Conservation (phyloP, 2,797 vertebrate species). For the Lepilemur septentrionalis region DNA sequence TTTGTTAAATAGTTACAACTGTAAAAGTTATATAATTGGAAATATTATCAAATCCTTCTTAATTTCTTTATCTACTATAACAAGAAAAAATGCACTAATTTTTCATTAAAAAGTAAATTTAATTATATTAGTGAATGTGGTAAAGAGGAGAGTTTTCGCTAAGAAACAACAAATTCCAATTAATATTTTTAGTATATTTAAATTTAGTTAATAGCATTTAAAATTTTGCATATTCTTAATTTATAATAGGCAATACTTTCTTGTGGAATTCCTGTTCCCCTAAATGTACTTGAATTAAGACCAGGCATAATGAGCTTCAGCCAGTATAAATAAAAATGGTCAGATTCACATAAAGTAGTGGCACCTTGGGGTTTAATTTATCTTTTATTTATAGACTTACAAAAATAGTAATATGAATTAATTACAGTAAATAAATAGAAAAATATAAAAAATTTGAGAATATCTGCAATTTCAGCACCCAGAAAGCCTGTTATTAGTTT, state of each 20-base stretch:
- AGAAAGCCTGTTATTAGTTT: background rate
- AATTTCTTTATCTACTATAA: background rate
- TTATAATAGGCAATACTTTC: background rate
- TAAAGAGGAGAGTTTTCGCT: background rate
- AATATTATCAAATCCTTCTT: background rate
- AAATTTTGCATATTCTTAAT: background rate
- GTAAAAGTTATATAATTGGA: background rate
- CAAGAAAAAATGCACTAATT: too few relatives aligned
- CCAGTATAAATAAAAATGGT: background rate
- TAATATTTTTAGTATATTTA: background rate
- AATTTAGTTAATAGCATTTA: background rate
- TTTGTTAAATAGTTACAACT: background rate
- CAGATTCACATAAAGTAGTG: background rate
- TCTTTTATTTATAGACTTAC: background rate
- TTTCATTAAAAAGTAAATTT: background rate
- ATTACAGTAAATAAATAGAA: background rate
- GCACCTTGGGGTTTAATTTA: background rate
- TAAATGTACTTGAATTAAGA: background rate
- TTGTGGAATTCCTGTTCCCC: background rate
- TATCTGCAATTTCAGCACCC: background rate
- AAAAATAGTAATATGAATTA: constrained; percentile 4
- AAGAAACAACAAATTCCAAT: background rate
- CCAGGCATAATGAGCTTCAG: background rate
- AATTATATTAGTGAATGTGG: background rate
- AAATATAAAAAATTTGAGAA: background rate